Base-by-base conservation (phyloP, 2,888 invertebrate genomes). In the Drosophila picticornis region DNA sequence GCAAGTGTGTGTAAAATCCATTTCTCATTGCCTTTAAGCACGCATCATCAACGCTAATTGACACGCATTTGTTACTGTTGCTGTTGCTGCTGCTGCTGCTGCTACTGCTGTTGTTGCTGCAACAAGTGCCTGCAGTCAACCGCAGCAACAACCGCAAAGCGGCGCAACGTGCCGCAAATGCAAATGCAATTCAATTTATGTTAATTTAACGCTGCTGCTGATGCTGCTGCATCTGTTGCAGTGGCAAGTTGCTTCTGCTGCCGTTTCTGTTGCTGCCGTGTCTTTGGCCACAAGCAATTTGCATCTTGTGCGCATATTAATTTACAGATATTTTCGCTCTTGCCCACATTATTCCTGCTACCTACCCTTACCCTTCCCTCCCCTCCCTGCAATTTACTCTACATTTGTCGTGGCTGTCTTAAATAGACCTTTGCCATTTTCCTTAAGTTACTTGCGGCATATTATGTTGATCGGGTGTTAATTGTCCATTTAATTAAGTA, bases 101-200 rank as follows among this genome's bases (percentile, higher is more conserved):
- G 66, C 43, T 55, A 60, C 11, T 65, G 68, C 10, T 48, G 69
- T 29, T 60, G 53, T 32, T 52, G 67, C 46, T 48, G 72, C 78
- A 77, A 72, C 75, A 84, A 72, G 72, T 75, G 79, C 70, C 38
- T 46, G 65, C 68, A 67, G 71, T 57, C 80, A 69, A 68, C 76
- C 67, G 68, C 72, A 76, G 64, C 79, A 82, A 48, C 57, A 81
- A 86, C 83, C 83, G 89, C 90, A 89, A 89, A 84, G 74, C 80
- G 80, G 78, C 85, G 57, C 85, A 89, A 84, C 88, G 90, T 88
- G 86, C 88, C 81, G 87, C 84, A 89, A 84, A 84, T 86, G 91
- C 91, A 91, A 92, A 92, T 91, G 92, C 91, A 92, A 92, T 91
- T 92, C 91, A 92, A 92, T 92, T 92, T 91, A 88, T 88, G 88